phyloP scores from a whole-genome alignment of 2,888 invertebrate genomes.

The Choristoneura rosaceana region DNA sequence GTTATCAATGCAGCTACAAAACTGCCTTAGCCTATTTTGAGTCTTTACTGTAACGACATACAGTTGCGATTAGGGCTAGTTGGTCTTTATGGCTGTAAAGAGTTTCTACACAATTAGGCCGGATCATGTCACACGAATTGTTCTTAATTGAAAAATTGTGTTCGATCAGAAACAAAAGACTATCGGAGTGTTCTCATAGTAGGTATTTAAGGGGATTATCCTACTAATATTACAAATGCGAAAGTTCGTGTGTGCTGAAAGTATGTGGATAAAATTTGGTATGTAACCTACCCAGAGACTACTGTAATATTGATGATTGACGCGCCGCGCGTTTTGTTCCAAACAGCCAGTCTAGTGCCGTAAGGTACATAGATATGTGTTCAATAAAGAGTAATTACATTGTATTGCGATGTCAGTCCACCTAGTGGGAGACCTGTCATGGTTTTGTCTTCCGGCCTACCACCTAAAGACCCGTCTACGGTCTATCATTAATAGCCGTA shows the following conservation, averaged over 20 bases:
- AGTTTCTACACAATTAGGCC: conserved; percentile 34
- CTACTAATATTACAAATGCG: background rate
- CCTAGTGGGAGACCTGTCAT: too few species aligned
- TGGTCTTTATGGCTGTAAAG: background rate
- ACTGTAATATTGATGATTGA: too few species aligned
- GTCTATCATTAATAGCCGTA: background rate
- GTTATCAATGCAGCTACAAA: conserved; percentile 20
- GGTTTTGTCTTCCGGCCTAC: too few species aligned
- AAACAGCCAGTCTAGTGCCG: too few species aligned
- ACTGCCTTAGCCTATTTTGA: conserved; percentile 10
- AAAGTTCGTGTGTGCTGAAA: too few species aligned
- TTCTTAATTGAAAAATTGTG: conserved; percentile 70
- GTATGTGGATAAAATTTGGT: too few species aligned
- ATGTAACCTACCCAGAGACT: too few species aligned
- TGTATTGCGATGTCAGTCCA: too few species aligned
- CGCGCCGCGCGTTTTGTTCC: too few species aligned
- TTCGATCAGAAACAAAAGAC: conserved; percentile 53
- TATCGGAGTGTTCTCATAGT: background rate
- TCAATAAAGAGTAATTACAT: too few species aligned
- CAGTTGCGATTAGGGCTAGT: background rate
- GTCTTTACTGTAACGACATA: conserved; percentile 19
- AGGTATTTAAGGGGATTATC: background rate
- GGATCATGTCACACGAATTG: conserved; percentile 39
- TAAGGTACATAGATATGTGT: too few species aligned
- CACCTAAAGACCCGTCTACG: too few species aligned